phyloP scores from a whole-genome alignment of 53 echinoderm and acorn worm genomes.

The Temnopleurus reevesii region DNA sequence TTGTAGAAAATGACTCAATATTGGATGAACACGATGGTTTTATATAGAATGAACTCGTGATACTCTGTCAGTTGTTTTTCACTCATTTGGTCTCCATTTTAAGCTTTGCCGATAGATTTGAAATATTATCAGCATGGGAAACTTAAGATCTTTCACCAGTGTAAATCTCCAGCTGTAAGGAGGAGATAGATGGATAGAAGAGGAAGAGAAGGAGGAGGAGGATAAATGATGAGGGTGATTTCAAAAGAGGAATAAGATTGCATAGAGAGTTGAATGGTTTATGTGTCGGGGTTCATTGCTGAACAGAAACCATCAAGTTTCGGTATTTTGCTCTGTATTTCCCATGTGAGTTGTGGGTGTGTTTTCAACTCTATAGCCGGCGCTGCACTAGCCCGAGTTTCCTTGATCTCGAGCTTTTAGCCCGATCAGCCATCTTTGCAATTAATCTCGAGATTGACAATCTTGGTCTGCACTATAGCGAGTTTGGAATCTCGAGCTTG shows the following conservation, averaged over 20 bases:
- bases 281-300: neutral
- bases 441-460: too few species aligned
- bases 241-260: too few species aligned
- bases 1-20: too few species aligned
- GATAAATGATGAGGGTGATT: neutral
- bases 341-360: neutral
- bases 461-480: too few species aligned
- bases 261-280: neutral
- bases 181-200: too few species aligned
- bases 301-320: slow-evolving; percentile 8
- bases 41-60: too few species aligned
- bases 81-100: neutral
- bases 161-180: neutral
- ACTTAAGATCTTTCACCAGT: slow-evolving; percentile 7
- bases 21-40: too few species aligned
- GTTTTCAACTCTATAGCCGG: neutral
- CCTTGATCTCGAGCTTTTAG: too few species aligned
- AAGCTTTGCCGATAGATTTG: slow-evolving; percentile 10
- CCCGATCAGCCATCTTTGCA: too few species aligned
- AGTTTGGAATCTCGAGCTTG: too few species aligned
- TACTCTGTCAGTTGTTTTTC: neutral
- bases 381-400: too few species aligned
- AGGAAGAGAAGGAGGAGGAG: neutral
- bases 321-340: neutral
- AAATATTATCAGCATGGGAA: slow-evolving; percentile 17